Base-by-base conservation (phyloP, 2,888 invertebrate species). In the Coleophora deauratella region DNA sequence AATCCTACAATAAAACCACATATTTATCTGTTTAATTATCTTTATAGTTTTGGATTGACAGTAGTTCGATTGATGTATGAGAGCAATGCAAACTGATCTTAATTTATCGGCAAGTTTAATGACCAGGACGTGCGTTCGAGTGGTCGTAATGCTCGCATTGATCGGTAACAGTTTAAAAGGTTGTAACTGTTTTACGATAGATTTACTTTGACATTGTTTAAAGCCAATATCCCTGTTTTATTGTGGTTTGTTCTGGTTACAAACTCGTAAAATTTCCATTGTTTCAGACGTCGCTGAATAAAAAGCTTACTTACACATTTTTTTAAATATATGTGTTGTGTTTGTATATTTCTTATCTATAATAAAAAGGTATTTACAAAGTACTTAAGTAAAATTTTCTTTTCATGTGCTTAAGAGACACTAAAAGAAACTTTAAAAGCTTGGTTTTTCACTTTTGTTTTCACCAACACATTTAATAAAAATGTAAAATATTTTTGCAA, bases 151-250 rank as follows among this genome's bases (percentile, higher is more conserved):
- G 59, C 55, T 62, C 54, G 58, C 62, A 62, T 66, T 61, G 65
- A 71, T 71, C 62, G 60, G 58, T 57, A 64, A 60, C 57, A 52
- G 61, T 63, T 68, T 68, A 62, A 69, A 62, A 50, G 55, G 57
- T 46, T 62, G 57, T 67, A 56, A 62, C 65, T 56, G 60, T 70
- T 73, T 77, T 62, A 72, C 70, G 67, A 72, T 67, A 66, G 62
- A 72, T 68, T 74, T 69, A 65, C 65, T 68, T 64, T 67, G 66
- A 74, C 72, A 75, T 73, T 78, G 72, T 78, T 71, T 70, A 64
- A 66, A 68, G 60, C 66, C 63, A 65, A 65, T 67, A 64, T 67
- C 62, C 61, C 59, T 50, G 59, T 74, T 76, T 77, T 74, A 78
- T 67, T 49, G 64, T 61, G 51, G 59, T 62, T 68, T 59, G 60